Evolutionary conservation across 2,797 vertebrate genomes (phyloP), one percentile per base, ranked within the genome.

Genomic region (Florisuga fusca): DNA sequence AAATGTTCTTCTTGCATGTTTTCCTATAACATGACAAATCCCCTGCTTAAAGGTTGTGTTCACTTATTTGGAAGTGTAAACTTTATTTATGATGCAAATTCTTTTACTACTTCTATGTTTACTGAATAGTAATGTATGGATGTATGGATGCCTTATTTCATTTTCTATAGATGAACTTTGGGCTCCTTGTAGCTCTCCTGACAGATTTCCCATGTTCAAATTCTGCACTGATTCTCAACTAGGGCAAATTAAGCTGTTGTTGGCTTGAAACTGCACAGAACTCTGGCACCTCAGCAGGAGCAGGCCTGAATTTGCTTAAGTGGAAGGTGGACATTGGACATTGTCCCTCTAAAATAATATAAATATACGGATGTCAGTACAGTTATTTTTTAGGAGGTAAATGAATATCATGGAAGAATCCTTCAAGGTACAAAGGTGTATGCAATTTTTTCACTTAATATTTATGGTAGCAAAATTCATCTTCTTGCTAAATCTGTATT

Each of bases 361-460:
- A 77, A 93, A 88, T 68, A 73, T 77, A n/a, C 16, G 50, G 59
- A 26, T 73, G 10, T 41, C 63, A 62, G 38, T 66, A 33, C 38
- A 43, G 38, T 69, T 80, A 69, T 55, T 92, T 92, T 92, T 46
- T 61, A 81, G 84, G 57, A 94, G 87, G 78, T 90, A 89, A 82
- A 87, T 54, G 74, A 81, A 46, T 54, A 67, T 94, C 86, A 85
- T 85, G 74, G 72, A 84, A 87, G 67, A 94, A 54, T 64, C 80
- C 95, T 94, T 84, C 48, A 36, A 68, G 69, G 29, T 61, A 69
- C 82, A 93, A 68, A 81, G 74, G 36, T 61, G 61, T 82, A 80
- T 73, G 25, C 57, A 93, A 9, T 93, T 96, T 96, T 96, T 95
- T 74, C 84, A 80, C 81, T 96, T 95, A 92, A 93, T 75, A 81